These are phyloP conservation scores for Achlya flavicornis DNA, from an alignment of 2,888 invertebrate genomes.

Conservation along the genomic window DNA sequence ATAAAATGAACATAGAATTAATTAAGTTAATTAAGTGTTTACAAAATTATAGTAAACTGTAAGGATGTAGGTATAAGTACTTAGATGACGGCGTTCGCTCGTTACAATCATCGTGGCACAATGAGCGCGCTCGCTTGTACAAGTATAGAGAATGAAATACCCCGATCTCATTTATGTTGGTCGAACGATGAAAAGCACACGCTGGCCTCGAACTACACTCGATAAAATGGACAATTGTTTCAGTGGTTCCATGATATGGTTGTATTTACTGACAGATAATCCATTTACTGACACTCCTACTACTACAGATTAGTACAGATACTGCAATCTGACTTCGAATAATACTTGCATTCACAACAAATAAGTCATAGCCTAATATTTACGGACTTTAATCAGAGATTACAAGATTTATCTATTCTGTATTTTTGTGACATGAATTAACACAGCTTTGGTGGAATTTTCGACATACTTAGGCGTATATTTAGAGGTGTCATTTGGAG, in stretches of 20 bases:
- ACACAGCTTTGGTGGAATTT: background rate
- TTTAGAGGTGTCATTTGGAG: too few relatives aligned
- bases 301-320: background rate
- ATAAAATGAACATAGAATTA: background rate
- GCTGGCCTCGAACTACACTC: conserved; percentile 47
- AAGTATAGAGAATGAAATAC: conserved; percentile 51
- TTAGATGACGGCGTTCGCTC: conserved; percentile 33
- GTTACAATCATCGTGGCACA: conserved; percentile 46
- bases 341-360: background rate
- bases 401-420: background rate
- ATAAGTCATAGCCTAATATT: background rate
- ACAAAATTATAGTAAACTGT: background rate
- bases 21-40: background rate
- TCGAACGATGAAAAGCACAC: conserved; percentile 63
- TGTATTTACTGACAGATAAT: conserved; percentile 5
- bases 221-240: conserved; percentile 64
- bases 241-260: conserved; percentile 22
- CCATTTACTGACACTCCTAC: background rate
- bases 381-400: background rate
- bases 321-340: background rate
- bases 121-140: conserved; percentile 43
- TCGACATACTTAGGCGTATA: background rate
- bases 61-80: background rate
- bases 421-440: background rate
- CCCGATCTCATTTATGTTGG: conserved; percentile 63